Base-by-base conservation (phyloP, 2,797 vertebrate species). In the Trematomus bernacchii region DNA sequence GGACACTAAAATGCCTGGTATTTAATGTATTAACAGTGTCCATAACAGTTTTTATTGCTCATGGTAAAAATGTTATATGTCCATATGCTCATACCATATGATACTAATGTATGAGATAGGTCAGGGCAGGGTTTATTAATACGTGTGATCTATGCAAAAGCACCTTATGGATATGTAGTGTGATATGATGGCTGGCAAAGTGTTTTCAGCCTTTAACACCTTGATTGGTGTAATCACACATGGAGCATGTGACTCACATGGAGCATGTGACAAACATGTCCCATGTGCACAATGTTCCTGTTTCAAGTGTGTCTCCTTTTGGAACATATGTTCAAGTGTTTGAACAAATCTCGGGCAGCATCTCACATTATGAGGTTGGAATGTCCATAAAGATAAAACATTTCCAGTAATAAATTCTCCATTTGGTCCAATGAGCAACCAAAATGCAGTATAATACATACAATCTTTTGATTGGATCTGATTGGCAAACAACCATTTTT, bases 181-280 rank as follows among this genome's bases (percentile, higher is more conserved):
- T 78, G 51, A 78, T 64, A n/a, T 59, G 50, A 33, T 54, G 62
- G 44, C 16, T 2, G 3, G 42, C 16, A 57, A 51, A 62, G 57
- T 75, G 53, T 66, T 73, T 81, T 48, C 51, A 61, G 67, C 47
- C 10, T 66, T 76, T 73, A 73, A 72, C 75, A 67, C 60, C 33
- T 73, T 40, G 42, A 78, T 77, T 40, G 37, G 70, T 71, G 63
- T 66, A 19, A 75, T 54, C 76, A 37, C 70, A 64, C 16, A 42
- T 19, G 40, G 10, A 48, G 52, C 52, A 54, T 42, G 65, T 63
- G 71, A 27, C 54, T n/a, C 55, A 65, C 27, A 62, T 74, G 2
- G 9, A 44, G 52, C 55, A 54, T 42, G 62, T 63, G 71, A 27
- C 54, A 21, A 60, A 65, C 33, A 62, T 74, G 2, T 64, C 23